Evolutionary conservation across 1,140 invertebrate genomes (phyloP).

Genomic region (Saccostrea glomerata): DNA sequence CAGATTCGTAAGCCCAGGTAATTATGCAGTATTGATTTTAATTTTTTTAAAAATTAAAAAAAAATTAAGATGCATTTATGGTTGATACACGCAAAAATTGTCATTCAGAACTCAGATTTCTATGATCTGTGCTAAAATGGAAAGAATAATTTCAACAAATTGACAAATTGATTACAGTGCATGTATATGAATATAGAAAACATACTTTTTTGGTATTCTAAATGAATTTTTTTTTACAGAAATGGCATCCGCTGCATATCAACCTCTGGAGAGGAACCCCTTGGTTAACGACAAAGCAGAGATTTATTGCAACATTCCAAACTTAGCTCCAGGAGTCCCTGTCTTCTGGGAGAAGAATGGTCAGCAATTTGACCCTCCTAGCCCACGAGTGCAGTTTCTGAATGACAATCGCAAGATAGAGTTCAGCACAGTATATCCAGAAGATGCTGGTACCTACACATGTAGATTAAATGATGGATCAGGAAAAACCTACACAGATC

Average conservation of each 20-base stretch:
- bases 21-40: neutral
- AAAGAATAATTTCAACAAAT: no score
- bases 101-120: no score
- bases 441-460: neutral
- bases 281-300: neutral
- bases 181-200: no score
- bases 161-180: no score
- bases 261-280: neutral
- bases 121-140: no score
- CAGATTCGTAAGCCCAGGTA: neutral
- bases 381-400: neutral
- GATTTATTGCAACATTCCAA: neutral
- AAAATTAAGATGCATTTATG: no score
- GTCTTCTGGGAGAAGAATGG: neutral
- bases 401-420: neutral
- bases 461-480: neutral
- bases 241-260: neutral
- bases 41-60: no score
- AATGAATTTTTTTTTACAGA: neutral
- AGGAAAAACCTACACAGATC: neutral
- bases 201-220: no score
- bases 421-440: neutral
- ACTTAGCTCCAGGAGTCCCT: neutral
- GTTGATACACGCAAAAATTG: no score
- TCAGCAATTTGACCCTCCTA: neutral